Percentiles rank a stretch among this genome's conserved stretches.
phyloP scores from a whole-genome alignment of 2,888 invertebrate species.

The Blastobasis lacticolella region DNA sequence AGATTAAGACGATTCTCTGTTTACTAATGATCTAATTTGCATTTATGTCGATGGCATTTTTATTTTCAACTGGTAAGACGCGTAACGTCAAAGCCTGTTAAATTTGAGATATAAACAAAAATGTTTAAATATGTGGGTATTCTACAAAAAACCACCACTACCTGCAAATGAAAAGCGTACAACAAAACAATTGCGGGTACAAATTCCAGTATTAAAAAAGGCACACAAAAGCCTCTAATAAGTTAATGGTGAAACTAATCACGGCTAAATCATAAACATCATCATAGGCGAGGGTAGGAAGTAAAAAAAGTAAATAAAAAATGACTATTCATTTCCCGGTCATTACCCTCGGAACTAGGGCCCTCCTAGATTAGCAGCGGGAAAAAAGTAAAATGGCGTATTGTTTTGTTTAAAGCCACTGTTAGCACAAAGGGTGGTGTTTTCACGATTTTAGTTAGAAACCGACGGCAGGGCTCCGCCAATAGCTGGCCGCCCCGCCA shows the following conservation, averaged over 20 bases:
- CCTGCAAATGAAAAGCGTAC: no score
- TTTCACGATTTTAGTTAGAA: conserved; percentile 55
- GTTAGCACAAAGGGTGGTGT: conserved; percentile 56
- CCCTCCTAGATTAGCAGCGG: conserved; percentile 54
- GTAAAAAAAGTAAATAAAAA: conserved; percentile 18
- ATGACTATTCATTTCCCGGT: conserved; percentile 32
- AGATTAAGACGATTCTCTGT: no score
- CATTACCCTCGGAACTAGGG: conserved; percentile 45
- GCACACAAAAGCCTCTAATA: no score
- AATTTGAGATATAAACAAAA: no score
- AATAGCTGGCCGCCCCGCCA: conserved; percentile 41
- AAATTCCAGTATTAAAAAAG: no score
- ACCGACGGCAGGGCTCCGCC: conserved; percentile 41
- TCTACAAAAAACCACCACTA: no score
- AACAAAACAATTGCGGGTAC: no score
- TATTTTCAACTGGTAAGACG: no score
- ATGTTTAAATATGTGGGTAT: no score
- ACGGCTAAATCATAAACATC: background rate
- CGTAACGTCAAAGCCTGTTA: no score
- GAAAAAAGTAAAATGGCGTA: conserved; percentile 56
- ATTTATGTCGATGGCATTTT: no score
- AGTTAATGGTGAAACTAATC: background rate
- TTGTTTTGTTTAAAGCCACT: conserved; percentile 55
- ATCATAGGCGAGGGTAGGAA: background rate
- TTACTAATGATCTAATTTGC: no score